Evolutionary conservation across 2,888 invertebrate genomes (phyloP).

Genomic region (Hirtodrosophila duncani): DNA sequence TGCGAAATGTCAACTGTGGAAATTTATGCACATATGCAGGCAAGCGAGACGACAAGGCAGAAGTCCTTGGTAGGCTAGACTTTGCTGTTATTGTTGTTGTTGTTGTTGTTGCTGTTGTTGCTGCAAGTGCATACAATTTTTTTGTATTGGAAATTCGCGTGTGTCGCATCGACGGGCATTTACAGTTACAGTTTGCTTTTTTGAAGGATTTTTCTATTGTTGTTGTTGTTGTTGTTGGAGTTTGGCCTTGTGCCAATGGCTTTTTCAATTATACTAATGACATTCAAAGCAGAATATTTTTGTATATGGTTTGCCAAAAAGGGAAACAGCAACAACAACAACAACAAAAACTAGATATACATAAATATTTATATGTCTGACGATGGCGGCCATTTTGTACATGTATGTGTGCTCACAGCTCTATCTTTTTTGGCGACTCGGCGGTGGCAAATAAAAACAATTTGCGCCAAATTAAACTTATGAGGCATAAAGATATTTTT

Average conservation of each 20-base stretch:
- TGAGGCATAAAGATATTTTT: slow-evolving; percentile 74
- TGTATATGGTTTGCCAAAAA: slow-evolving; percentile 67
- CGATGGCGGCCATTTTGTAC: too few species aligned
- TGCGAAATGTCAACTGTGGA: slow-evolving; percentile 48
- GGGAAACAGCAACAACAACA: slow-evolving; percentile 38
- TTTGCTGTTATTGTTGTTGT: too few species aligned
- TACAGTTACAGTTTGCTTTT: slow-evolving; percentile 17
- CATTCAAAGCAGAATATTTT: slow-evolving; percentile 72
- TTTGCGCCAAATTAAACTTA: slow-evolving; percentile 74
- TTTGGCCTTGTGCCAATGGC: slow-evolving; percentile 64
- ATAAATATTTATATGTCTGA: slow-evolving; percentile 24
- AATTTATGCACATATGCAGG: slow-evolving; percentile 60
- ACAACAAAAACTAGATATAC: neutral
- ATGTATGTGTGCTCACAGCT: slow-evolving; percentile 35
- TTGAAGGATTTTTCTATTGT: slow-evolving; percentile 17
- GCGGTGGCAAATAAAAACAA: slow-evolving; percentile 67
- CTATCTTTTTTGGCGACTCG: slow-evolving; percentile 48
- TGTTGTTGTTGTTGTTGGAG: slow-evolving; percentile 32
- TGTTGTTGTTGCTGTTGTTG: too few species aligned
- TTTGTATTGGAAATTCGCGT: slow-evolving; percentile 7
- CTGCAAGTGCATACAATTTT: too few species aligned
- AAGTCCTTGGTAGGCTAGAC: too few species aligned
- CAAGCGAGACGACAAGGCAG: too few species aligned
- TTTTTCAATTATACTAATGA: slow-evolving; percentile 71
- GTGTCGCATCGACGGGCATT: too few species aligned